These are phyloP conservation scores for Ochropacha duplaris DNA, from an alignment of 2,888 invertebrate genomes.

Conservation along the genomic window DNA sequence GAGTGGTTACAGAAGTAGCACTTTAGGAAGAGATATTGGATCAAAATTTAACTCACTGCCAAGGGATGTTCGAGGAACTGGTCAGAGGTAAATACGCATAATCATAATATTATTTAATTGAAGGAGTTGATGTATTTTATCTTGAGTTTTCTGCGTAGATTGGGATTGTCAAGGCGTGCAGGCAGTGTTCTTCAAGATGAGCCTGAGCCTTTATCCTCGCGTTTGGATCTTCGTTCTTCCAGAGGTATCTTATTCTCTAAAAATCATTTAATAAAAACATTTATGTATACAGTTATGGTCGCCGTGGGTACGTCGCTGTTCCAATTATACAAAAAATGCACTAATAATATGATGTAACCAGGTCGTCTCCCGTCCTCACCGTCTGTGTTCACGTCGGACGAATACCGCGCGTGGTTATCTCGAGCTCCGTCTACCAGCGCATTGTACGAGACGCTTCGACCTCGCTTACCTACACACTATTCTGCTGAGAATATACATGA, in stretches of 20 bases:
- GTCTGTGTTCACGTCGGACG: constrained; percentile 93
- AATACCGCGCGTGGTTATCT: constrained; percentile 96
- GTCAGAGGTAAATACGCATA: constrained; percentile 72
- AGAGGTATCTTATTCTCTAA: constrained; percentile 52
- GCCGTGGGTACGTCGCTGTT: too few relatives aligned
- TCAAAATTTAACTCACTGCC: constrained; percentile 90
- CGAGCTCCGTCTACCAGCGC: constrained; percentile 95
- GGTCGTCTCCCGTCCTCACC: constrained; percentile 76
- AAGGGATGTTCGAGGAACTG: constrained; percentile 85
- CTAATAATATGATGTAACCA: constrained; percentile 21
- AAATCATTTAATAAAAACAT: constrained; percentile 12
- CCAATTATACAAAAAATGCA: neutral
- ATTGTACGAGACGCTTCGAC: constrained; percentile 94
- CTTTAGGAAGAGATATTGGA: constrained; percentile 82
- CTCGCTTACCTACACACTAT: constrained; percentile 89
- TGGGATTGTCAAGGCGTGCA: constrained; percentile 70
- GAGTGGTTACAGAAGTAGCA: constrained; percentile 76
- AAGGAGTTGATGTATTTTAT: neutral
- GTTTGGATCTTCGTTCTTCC: constrained; percentile 78
- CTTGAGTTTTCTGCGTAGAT: constrained; percentile 33
- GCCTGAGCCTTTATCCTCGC: constrained; percentile 74
- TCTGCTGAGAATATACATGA: constrained; percentile 96
- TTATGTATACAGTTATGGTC: too few relatives aligned
- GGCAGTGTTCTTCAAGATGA: constrained; percentile 77
- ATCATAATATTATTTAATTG: neutral